Conservation (phyloP, 2,888 invertebrate genomes). For the Amitus sp. region DNA sequence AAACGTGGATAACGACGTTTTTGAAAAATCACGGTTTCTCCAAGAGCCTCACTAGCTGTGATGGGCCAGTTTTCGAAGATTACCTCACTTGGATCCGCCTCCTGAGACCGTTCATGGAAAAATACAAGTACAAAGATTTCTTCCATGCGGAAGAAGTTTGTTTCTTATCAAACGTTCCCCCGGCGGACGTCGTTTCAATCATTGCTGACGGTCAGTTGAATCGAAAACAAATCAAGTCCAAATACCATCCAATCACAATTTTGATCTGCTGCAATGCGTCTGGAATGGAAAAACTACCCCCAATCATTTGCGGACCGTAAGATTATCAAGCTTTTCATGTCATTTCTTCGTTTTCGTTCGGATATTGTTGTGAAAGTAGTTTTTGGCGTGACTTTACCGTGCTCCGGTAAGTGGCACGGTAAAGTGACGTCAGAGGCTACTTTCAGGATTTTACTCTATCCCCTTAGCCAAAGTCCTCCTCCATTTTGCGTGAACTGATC, state of each 20-base stretch:
- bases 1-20: constrained; percentile 49
- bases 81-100: constrained; percentile 50
- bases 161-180: constrained; percentile 34
- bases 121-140: constrained; percentile 49
- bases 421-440: no score
- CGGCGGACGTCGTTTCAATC: constrained; percentile 17
- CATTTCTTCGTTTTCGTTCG: no score
- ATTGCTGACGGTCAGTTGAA: background rate
- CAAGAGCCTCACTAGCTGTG: constrained; percentile 29
- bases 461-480: no score
- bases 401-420: no score
- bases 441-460: no score
- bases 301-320: constrained; percentile 50
- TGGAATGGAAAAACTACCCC: constrained; percentile 50
- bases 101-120: constrained; percentile 45
- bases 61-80: constrained; percentile 48
- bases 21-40: constrained; percentile 49
- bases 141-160: constrained; percentile 37
- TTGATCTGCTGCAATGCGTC: constrained; percentile 52
- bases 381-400: no score
- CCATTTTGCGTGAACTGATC: no score
- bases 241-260: constrained; percentile 37
- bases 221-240: no score
- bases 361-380: no score
- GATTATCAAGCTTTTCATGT: no score